Evolutionary conservation across 2,113 vertebrate species (phyloP), one percentile per base, ranked within the genome.

Genomic region (Anser brachyrhynchus): DNA sequence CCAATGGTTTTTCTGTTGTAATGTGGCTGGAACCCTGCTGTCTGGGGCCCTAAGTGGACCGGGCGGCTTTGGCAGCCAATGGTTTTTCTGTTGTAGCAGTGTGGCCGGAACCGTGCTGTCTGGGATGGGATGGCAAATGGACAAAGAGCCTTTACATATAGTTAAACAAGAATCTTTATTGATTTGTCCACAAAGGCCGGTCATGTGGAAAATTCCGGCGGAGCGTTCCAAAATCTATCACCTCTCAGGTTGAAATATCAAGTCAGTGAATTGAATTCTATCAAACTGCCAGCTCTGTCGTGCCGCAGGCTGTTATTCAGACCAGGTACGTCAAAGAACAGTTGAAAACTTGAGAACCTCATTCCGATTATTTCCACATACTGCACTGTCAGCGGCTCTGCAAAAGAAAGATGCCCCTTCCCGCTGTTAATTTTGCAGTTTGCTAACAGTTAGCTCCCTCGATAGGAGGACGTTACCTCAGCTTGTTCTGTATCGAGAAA

Each of bases 151-250:
- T 95, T 96, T 57, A 94, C 92, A 91, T 92, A 21, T 35, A 59
- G 71, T 90, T 89, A 62, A 87, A 92, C 90, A 91, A 82, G 90
- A 94, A 91, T 93, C 91, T 62, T 61, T 46, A 73, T 82, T 87
- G 93, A 92, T 84, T 76, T 89, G 77, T 89, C 91, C 81, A 92
- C 96, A 94, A 96, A 93, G 81, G 54, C 80, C 44, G 41, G 86
- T 93, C 92, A 87, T 94, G 92, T 93, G 95, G 93, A 97, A 94
- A 94, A 79, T 95, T 89, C 92, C 92, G 85, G 71, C n/a, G 70
- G 39, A 75, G 44, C 0, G 1, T 87, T 96, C 84, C 81, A 89
- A 85, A 93, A 82, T 80, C 87, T 95, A 6, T 76, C 86, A 76
- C 77, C 62, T 92, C 62, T 84, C 39, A 46, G 89, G 91, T 9